These are phyloP conservation scores for Zelostemma sp. DNA, from an alignment of 1,140 invertebrate species.

Conservation along the genomic window DNA sequence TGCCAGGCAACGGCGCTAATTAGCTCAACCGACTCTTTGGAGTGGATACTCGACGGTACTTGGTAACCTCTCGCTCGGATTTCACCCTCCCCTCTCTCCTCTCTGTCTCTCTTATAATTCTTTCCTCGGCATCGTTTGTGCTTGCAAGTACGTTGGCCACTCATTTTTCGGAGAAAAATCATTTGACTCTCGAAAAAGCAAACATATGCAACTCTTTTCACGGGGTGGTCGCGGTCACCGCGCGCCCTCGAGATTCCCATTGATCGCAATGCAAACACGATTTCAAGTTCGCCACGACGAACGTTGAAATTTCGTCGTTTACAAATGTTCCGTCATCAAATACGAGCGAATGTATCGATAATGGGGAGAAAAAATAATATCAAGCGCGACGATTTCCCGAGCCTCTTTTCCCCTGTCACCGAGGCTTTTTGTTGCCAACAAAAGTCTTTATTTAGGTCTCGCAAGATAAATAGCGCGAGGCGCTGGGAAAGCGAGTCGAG, in stretches of 20 bases:
- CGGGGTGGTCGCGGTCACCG: too few relatives aligned
- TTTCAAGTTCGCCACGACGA: too few relatives aligned
- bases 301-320: too few relatives aligned
- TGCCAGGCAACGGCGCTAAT: slow-evolving; percentile 70
- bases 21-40: slow-evolving; percentile 70
- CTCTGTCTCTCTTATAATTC: neutral
- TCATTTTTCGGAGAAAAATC: too few relatives aligned
- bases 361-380: too few relatives aligned
- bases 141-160: neutral
- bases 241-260: too few relatives aligned
- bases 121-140: slow-evolving; percentile 18
- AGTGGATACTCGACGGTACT: slow-evolving; percentile 70
- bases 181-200: too few relatives aligned
- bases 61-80: slow-evolving; percentile 57
- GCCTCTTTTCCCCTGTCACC: neutral
- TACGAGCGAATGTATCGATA: too few relatives aligned
- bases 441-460: slow-evolving; percentile 62
- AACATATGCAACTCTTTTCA: too few relatives aligned
- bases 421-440: slow-evolving; percentile 24
- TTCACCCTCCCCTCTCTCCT: slow-evolving; percentile 20
- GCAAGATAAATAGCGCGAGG: slow-evolving; percentile 56
- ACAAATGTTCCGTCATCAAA: too few relatives aligned
- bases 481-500: slow-evolving; percentile 34
- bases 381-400: slow-evolving; percentile 17
- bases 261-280: too few relatives aligned